phyloP scores from a whole-genome alignment of 2,797 vertebrate species.

The Masticophis lateralis region DNA sequence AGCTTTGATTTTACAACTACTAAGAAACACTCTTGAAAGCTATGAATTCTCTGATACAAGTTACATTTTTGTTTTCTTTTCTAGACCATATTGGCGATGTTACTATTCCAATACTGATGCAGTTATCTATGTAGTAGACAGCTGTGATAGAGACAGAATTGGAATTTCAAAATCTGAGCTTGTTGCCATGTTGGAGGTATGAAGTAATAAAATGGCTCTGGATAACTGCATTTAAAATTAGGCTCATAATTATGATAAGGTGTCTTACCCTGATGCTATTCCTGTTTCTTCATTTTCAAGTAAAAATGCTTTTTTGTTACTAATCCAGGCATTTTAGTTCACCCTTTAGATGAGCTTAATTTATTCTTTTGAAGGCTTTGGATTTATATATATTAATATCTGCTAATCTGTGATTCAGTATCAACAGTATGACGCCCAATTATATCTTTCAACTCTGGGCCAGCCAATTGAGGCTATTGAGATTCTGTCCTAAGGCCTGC shows the following conservation, averaged over 20 bases:
- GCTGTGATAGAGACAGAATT: slow-evolving; percentile 96
- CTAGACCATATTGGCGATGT: slow-evolving; percentile 96
- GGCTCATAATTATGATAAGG: not conserved
- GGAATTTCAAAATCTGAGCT: slow-evolving; percentile 97
- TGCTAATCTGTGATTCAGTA: not conserved
- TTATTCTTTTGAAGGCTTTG: not conserved
- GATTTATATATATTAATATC: not conserved
- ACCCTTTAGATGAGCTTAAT: not conserved
- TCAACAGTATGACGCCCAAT: not conserved
- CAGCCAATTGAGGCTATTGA: not conserved
- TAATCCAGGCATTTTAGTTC: not conserved
- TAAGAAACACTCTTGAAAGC: not conserved
- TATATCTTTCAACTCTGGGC: not conserved
- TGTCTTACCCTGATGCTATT: not conserved
- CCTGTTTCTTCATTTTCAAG: not conserved
- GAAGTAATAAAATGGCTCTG: slow-evolving; percentile 31
- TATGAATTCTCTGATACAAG: not conserved
- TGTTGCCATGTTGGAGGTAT: slow-evolving; percentile 97
- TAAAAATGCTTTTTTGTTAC: not conserved
- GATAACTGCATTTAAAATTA: not conserved
- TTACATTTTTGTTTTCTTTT: slow-evolving; percentile 16
- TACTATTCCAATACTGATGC: slow-evolving; percentile 99
- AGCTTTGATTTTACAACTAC: not conserved
- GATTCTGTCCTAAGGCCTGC: not conserved
- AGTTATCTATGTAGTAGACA: slow-evolving; percentile 98